A percentile compares a stretch with the other conserved stretches of the same genome.
These are phyloP conservation scores for Drosophila cardini DNA, from an alignment of 1,140 invertebrate species.

Conservation along the genomic window DNA sequence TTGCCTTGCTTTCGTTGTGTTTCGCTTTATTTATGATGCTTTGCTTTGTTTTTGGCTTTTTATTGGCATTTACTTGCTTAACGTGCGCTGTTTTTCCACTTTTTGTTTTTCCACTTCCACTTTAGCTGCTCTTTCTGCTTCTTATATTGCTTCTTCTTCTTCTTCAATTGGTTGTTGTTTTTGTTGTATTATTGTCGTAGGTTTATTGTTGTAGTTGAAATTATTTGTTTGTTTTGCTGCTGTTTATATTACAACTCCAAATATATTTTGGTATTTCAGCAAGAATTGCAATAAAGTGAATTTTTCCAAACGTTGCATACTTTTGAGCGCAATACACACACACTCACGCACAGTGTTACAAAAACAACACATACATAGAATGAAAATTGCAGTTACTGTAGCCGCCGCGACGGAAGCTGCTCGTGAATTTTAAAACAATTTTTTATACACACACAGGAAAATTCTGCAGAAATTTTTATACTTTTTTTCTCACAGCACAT, in stretches of 20 bases:
- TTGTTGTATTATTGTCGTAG: constrained; percentile 60
- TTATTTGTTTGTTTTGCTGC: constrained; percentile 25
- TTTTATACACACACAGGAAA: constrained; percentile 64
- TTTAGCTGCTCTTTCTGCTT: constrained; percentile 41
- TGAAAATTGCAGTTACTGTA: constrained; percentile 73
- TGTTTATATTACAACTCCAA: constrained; percentile 18
- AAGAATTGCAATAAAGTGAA: constrained; percentile 75
- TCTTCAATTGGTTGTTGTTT: constrained; percentile 47
- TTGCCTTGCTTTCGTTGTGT: constrained; percentile 19
- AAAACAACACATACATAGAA: constrained; percentile 31
- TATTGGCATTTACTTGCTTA: constrained; percentile 80
- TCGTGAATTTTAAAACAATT: constrained; percentile 78
- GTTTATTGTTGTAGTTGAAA: constrained; percentile 42
- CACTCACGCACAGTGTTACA: constrained; percentile 25
- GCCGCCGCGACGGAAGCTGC: constrained; percentile 53
- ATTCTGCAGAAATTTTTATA: constrained; percentile 47
- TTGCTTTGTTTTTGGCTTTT: constrained; percentile 38
- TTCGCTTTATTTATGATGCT: constrained; percentile 40
- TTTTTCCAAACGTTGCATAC: constrained; percentile 79
- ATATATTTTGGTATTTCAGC: constrained; percentile 53
- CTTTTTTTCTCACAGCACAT: constrained; percentile 12
- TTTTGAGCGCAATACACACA: constrained; percentile 63
- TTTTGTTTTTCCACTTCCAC: background rate
- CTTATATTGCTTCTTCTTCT: constrained; percentile 29
- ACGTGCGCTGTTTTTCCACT: constrained; percentile 32